Evolutionary conservation across 1,140 invertebrate species (phyloP).

Genomic region (Drosophila busckii): DNA sequence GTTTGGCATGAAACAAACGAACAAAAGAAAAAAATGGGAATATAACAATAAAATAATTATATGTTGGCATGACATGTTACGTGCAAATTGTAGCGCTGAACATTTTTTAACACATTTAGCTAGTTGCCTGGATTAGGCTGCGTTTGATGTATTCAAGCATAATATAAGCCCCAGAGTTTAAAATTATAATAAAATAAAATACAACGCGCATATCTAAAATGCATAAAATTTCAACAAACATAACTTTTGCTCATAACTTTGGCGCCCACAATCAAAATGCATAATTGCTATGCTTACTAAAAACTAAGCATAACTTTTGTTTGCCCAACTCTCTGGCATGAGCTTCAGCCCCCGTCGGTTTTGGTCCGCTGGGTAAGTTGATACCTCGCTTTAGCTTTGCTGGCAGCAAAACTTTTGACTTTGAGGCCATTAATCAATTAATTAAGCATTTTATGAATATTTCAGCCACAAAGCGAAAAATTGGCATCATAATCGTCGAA

Average conservation of each 20-base stretch:
- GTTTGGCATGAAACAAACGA: conserved; percentile 51
- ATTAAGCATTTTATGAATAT: conserved; percentile 75
- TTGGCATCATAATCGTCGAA: conserved; percentile 46
- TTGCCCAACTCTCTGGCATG: background rate
- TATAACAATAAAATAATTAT: conserved; percentile 67
- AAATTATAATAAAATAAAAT: background rate
- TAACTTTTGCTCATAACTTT: conserved; percentile 32
- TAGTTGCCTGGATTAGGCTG: background rate
- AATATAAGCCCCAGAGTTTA: no score
- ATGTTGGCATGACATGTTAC: conserved; percentile 71
- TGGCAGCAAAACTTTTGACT: conserved; percentile 52
- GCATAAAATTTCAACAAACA: conserved; percentile 28
- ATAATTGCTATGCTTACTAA: conserved; percentile 21
- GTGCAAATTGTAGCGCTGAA: conserved; percentile 58
- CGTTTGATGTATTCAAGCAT: background rate
- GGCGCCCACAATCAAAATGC: conserved; percentile 11
- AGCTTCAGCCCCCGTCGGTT: background rate
- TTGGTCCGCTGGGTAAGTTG: conserved; percentile 35
- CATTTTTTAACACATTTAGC: conserved; percentile 53
- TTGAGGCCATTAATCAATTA: conserved; percentile 73
- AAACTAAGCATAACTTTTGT: conserved; percentile 16
- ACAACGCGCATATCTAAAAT: background rate
- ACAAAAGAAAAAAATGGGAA: conserved; percentile 56
- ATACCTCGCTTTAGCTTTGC: conserved; percentile 53
- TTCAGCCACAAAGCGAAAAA: conserved; percentile 40